phyloP scores from a whole-genome alignment of 2,113 vertebrate species.

The Mus pahari region DNA sequence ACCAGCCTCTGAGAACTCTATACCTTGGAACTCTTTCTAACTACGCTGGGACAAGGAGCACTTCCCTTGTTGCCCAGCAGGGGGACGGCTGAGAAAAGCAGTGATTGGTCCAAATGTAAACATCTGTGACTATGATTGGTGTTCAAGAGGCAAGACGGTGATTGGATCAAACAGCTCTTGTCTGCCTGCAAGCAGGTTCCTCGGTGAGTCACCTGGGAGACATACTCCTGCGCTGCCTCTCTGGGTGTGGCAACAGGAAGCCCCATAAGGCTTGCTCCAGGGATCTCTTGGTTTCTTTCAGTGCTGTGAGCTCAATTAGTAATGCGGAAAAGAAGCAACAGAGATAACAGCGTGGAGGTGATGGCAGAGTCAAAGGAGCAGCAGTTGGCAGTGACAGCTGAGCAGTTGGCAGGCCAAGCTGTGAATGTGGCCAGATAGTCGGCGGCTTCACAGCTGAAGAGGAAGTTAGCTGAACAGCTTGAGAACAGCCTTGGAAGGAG shows the following conservation, averaged over 20 bases:
- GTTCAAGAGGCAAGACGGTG: not conserved
- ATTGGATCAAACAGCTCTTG: not conserved
- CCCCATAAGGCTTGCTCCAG: not conserved
- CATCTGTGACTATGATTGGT: not conserved
- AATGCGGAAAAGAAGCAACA: not conserved
- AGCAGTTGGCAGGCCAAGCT: not conserved
- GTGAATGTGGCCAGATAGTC: not conserved
- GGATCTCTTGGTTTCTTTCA: not conserved
- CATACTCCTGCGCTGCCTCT: too few species aligned
- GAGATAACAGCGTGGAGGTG: not conserved
- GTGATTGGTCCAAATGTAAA: not conserved
- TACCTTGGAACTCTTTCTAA: not conserved
- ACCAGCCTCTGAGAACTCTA: not conserved
- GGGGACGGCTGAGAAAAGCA: not conserved
- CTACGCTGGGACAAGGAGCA: not conserved
- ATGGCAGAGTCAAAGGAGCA: not conserved
- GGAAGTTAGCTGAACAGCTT: not conserved
- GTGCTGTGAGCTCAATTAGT: not conserved
- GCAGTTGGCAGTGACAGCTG: not conserved
- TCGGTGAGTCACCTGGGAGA: not conserved
- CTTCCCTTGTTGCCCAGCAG: not conserved
- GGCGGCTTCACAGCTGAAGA: not conserved
- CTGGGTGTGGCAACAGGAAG: not conserved
- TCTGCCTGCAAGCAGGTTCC: not conserved
- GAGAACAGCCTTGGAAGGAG: not conserved